These are phyloP conservation scores for Eledona agricola DNA, from an alignment of 2,888 invertebrate species.

Conservation along the genomic window DNA sequence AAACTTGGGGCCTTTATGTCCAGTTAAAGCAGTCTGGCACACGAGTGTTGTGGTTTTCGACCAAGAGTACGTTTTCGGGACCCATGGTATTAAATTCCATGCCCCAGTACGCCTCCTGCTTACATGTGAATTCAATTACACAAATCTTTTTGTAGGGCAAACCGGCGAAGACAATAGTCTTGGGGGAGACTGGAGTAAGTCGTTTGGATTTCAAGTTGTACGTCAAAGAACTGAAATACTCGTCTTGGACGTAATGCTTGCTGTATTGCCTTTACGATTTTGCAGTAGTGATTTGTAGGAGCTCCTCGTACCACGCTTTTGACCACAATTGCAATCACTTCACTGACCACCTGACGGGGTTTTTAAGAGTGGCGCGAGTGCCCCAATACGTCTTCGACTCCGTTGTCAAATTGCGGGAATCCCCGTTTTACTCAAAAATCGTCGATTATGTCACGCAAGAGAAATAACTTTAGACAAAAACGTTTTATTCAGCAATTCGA, in stretches of 20 bases:
- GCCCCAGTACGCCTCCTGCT: slow-evolving; percentile 1
- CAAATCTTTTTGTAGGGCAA: slow-evolving; percentile 8
- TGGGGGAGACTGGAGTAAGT: slow-evolving; percentile 2
- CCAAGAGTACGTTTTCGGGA: slow-evolving; percentile 18
- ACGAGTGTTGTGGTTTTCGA: slow-evolving; percentile 19
- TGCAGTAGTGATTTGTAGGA: slow-evolving; percentile 4
- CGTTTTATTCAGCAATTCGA: slow-evolving; percentile 27
- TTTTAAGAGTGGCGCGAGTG: slow-evolving; percentile 10
- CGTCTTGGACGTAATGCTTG: slow-evolving; percentile 14
- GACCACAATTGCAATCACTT: slow-evolving; percentile 22
- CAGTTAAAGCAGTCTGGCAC: slow-evolving; percentile 19
- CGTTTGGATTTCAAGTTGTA: slow-evolving; percentile 12
- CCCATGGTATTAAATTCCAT: slow-evolving; percentile 15
- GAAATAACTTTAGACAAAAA: slow-evolving; percentile 27
- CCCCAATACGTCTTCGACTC: slow-evolving; percentile 11
- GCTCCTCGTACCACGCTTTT: slow-evolving; percentile 12
- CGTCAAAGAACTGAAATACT: slow-evolving; percentile 16
- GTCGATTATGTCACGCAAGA: slow-evolving; percentile 13
- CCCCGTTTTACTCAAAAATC: slow-evolving; percentile 21
- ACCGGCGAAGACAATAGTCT: slow-evolving; percentile 12
- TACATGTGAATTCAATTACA: neutral
- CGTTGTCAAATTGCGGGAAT: slow-evolving; percentile 10
- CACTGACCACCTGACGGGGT: slow-evolving; percentile 11
- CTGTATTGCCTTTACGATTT: neutral
- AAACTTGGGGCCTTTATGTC: slow-evolving; percentile 17